Conservation (phyloP, 2,113 vertebrate species). For the Nasalis larvatus region DNA sequence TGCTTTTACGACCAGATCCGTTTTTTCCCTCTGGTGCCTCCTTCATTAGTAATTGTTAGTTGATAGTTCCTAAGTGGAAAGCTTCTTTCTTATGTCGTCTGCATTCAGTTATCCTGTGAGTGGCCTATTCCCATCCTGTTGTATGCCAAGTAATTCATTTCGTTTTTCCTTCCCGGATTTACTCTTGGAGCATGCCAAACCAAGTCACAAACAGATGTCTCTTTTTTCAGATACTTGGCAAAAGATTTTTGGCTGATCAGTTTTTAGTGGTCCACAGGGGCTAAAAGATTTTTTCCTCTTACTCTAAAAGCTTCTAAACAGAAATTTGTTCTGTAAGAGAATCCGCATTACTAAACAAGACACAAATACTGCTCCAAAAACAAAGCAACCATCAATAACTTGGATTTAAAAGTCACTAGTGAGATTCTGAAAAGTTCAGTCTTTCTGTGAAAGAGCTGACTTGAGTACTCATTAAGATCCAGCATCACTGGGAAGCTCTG, state of each 20-base stretch:
- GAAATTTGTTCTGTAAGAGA: slow-evolving; percentile 51
- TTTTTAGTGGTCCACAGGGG: slow-evolving; percentile 19
- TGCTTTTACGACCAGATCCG: background rate
- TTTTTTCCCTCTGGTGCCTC: background rate
- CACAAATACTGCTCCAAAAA: background rate
- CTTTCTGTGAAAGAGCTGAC: background rate
- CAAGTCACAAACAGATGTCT: slow-evolving; percentile 60
- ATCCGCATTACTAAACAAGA: slow-evolving; percentile 33
- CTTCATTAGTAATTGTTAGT: slow-evolving; percentile 38
- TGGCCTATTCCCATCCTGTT: background rate
- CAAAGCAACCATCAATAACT: background rate
- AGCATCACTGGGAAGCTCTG: background rate
- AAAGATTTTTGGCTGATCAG: slow-evolving; percentile 51
- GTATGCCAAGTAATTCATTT: slow-evolving; percentile 46
- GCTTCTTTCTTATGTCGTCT: background rate
- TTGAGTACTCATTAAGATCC: background rate
- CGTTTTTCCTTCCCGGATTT: slow-evolving; percentile 3
- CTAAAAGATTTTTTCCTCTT: background rate
- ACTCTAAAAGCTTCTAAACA: slow-evolving; percentile 33
- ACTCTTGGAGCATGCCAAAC: slow-evolving; percentile 29
- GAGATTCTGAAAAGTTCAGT: background rate
- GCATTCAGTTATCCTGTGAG: background rate
- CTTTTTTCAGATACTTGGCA: slow-evolving; percentile 36
- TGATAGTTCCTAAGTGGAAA: slow-evolving; percentile 6
- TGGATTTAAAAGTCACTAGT: background rate